Base-by-base conservation (phyloP, 1,140 invertebrate genomes). In the Coelopa frigida region DNA sequence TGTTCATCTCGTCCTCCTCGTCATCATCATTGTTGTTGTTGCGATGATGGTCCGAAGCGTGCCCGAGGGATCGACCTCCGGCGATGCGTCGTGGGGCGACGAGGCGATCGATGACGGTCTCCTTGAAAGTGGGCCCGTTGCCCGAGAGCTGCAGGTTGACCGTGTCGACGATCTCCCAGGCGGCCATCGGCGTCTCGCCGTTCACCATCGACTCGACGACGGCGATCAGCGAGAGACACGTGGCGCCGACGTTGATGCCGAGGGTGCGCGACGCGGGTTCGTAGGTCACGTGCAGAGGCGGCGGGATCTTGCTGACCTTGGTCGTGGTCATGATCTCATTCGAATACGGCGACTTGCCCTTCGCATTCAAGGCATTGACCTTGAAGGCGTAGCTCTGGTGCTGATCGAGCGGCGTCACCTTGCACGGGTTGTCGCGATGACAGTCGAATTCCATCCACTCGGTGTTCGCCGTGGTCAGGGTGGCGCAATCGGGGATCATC, bases 381-480 rank as follows among this genome's bases (percentile, higher is more conserved):
- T 87, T 88, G 61, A 91, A 89, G 0, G 80, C 72, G 58, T 90
- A 92, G 7, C 76, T 80, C 55, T 86, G 85, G 59, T 91, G 85
- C 57, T 92, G 88, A 8, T 89, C 84, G 2, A 94, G 71, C 20
- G 79, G 74, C 0, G 82, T 84, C 0, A 94, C 83, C 59, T 90
- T 90, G 67, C 92, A 95, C 1, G 89, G 89, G 56, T 91, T 89
- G 22, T 81, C 79, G 14, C 79, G 74, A 24, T 85, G 81, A 57
- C 91, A 95, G 53, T 92, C 86, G 32, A 85, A 78, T 58, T 91
- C 87, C 50, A 81, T 76, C 83, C 84, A 87, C 49, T 82, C 78
- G 2, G 75, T 75, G 5, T 78, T 73, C 23, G 77, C 75, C 11
- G 75, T 73, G 3, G 78, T 73, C 3, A 79, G 74, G 0, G 76